A percentile compares a stretch with the other conserved stretches of the same genome.
phyloP scores from a whole-genome alignment of 2,888 invertebrate genomes.

The Agrenia bidenticulata region DNA sequence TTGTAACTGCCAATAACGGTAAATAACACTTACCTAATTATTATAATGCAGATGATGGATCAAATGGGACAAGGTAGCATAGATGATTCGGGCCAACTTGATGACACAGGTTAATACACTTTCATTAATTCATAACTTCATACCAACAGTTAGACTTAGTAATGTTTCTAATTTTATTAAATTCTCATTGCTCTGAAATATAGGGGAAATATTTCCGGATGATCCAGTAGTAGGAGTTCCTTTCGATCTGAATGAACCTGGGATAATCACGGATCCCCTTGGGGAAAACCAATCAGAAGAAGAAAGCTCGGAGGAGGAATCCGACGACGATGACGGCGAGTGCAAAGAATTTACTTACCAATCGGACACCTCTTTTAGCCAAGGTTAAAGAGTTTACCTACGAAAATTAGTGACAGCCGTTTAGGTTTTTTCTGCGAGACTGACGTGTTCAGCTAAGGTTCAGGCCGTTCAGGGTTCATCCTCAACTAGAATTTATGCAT shows the following conservation, averaged over 20 bases:
- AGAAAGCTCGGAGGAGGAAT: slow-evolving; percentile 46
- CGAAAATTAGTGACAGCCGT: neutral
- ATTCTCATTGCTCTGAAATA: no score
- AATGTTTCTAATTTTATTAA: no score
- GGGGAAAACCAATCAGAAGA: slow-evolving; percentile 44
- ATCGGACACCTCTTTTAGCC: slow-evolving; percentile 48
- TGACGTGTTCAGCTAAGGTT: no score
- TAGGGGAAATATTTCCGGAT: slow-evolving; percentile 41
- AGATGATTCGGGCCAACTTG: slow-evolving; percentile 40
- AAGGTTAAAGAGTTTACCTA: slow-evolving; percentile 32
- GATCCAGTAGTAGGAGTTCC: slow-evolving; percentile 33
- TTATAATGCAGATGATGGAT: slow-evolving; percentile 27
- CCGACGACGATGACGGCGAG: slow-evolving; percentile 50
- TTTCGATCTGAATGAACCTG: slow-evolving; percentile 43
- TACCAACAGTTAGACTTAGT: no score
- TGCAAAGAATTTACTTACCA: slow-evolving; percentile 45
- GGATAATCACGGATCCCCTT: slow-evolving; percentile 39
- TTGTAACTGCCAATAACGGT: neutral
- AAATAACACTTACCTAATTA: neutral
- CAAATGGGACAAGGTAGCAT: slow-evolving; percentile 28
- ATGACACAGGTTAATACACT: slow-evolving; percentile 39
- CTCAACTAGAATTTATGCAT: no score
- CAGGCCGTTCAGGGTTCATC: no score
- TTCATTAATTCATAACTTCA: slow-evolving; percentile 5
- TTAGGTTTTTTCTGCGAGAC: neutral